A percentile compares a stretch with the other conserved stretches of the same genome.
These are phyloP conservation scores for Entelurus aequoreus DNA, from an alignment of 2,113 vertebrate genomes.

Conservation along the genomic window DNA sequence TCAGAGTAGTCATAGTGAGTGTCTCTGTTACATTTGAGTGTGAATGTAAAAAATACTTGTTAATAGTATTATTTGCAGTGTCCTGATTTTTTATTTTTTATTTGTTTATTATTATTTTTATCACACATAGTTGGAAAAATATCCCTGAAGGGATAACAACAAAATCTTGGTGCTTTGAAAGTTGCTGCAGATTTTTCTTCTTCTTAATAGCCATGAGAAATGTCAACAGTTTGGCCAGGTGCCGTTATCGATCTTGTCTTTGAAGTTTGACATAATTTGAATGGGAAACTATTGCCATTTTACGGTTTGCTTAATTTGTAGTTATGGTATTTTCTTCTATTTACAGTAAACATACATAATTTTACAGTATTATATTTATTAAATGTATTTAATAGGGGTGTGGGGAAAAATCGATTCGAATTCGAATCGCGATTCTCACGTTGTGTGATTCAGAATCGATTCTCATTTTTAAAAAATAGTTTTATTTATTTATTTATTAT, in stretches of 20 bases:
- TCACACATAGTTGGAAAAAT: conserved; percentile 38
- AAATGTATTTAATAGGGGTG: too few species aligned
- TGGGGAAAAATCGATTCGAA: too few species aligned
- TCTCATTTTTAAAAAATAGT: too few species aligned
- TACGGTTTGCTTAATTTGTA: too few species aligned
- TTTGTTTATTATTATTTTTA: conserved; percentile 7
- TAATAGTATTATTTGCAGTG: conserved; percentile 41
- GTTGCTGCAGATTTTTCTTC: conserved; percentile 20
- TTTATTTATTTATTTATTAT: too few species aligned
- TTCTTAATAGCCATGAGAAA: conserved; percentile 32
- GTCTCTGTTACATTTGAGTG: too few species aligned
- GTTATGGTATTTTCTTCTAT: too few species aligned
- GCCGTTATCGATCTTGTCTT: conserved; percentile 1
- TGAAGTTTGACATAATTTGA: background rate
- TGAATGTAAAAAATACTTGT: conserved; percentile 39
- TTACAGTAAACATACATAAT: too few species aligned
- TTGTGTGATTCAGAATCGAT: too few species aligned
- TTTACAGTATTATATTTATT: too few species aligned
- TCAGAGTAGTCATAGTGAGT: conserved; percentile 9
- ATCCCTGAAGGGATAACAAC: conserved; percentile 37
- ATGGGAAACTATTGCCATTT: background rate
- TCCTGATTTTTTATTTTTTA: conserved; percentile 26
- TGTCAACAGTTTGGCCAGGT: conserved; percentile 14
- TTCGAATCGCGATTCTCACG: too few species aligned
- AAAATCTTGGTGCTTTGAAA: conserved; percentile 24